Conservation (phyloP, 2,797 vertebrate species). For the Ambastaia sidthimunki region DNA sequence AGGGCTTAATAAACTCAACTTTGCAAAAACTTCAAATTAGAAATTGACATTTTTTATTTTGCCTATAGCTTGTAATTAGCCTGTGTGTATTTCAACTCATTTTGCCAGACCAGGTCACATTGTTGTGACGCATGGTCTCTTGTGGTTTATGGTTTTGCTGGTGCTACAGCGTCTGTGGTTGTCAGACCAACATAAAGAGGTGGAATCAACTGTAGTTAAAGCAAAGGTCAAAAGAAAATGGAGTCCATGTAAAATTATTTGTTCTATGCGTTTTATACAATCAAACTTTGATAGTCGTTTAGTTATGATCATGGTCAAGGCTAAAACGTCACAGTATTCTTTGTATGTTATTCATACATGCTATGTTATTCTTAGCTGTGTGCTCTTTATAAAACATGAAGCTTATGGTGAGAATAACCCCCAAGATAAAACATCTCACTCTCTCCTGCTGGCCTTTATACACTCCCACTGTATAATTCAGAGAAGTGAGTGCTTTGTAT, state of each 20-base stretch:
- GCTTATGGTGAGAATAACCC: slow-evolving; percentile 27
- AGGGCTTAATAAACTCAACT: too few species aligned
- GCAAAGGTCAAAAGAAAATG: slow-evolving; percentile 1
- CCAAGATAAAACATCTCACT: slow-evolving; percentile 39
- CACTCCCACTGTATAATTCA: slow-evolving; percentile 48
- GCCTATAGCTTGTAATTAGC: too few species aligned
- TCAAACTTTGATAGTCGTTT: background rate
- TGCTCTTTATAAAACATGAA: slow-evolving; percentile 28
- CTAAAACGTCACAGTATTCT: background rate
- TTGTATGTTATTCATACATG: slow-evolving; percentile 10
- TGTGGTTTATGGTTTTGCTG: background rate
- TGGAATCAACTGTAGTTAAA: slow-evolving; percentile 15
- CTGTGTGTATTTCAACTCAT: too few species aligned
- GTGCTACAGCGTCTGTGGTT: background rate
- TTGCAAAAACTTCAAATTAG: too few species aligned
- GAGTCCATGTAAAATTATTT: background rate
- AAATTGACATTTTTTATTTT: too few species aligned
- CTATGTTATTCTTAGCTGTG: slow-evolving; percentile 1
- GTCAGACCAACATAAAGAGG: background rate
- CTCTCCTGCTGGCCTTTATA: slow-evolving; percentile 18
- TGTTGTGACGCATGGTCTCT: background rate
- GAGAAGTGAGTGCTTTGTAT: slow-evolving; percentile 45
- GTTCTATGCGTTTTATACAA: background rate
- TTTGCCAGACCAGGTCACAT: too few species aligned
- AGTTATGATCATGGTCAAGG: slow-evolving; percentile 17